Evolutionary conservation across 37 sponge, comb jelly and placozoan genomes (phyloP).

Genomic region (Corticium candelabrum): DNA sequence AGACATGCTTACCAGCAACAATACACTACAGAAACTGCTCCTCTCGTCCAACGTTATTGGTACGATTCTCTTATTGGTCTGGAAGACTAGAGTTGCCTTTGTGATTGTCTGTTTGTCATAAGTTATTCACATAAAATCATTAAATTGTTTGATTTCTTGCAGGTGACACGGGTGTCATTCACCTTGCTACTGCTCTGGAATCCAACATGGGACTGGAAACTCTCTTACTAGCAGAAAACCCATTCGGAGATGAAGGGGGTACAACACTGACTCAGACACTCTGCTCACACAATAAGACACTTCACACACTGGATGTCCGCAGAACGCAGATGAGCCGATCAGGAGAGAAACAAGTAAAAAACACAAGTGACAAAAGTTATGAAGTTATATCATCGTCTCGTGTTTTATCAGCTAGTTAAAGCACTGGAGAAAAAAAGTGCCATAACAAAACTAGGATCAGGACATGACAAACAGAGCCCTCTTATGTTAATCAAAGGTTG

Average conservation of each 20-base stretch:
- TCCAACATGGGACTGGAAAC: slow-evolving; percentile 60
- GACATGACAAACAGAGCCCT: not conserved
- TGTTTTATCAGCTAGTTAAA: slow-evolving; percentile 10
- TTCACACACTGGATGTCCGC: slow-evolving; percentile 45
- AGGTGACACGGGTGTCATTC: slow-evolving; percentile 64
- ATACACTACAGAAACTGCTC: slow-evolving; percentile 2
- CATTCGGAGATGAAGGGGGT: slow-evolving; percentile 81
- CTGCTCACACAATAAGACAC: slow-evolving; percentile 41
- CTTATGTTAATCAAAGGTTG: not conserved
- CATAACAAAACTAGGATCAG: not conserved
- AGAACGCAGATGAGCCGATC: slow-evolving; percentile 29
- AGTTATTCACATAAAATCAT: not conserved
- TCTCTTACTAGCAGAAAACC: slow-evolving; percentile 72
- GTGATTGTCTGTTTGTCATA: not conserved
- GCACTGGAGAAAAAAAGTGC: not conserved
- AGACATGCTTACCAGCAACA: not conserved
- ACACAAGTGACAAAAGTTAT: not conserved
- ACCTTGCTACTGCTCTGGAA: slow-evolving; percentile 40
- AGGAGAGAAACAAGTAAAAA: slow-evolving; percentile 27
- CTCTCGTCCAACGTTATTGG: not conserved
- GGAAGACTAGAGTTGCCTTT: not conserved
- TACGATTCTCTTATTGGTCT: not conserved
- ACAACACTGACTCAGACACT: slow-evolving; percentile 35
- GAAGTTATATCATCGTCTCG: slow-evolving; percentile 7
- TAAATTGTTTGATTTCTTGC: not conserved